Conservation (phyloP, 2,888 invertebrate species). For the Drosophila peninsularis region DNA sequence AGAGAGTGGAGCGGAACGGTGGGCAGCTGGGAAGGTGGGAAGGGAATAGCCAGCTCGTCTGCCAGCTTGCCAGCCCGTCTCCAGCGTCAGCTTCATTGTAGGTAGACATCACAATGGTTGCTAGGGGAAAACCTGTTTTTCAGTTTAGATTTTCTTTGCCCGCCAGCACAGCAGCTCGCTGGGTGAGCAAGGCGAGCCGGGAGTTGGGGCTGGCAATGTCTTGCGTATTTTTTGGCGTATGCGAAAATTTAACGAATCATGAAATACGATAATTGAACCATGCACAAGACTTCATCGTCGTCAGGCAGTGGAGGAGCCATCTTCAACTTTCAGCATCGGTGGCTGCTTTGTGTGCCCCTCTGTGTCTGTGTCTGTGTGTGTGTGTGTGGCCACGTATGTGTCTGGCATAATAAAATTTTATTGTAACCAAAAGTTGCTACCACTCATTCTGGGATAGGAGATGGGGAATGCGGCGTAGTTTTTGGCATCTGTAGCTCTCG, state of each 20-base stretch:
- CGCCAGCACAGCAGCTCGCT: constrained; percentile 12
- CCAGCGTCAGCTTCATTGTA: constrained; percentile 57
- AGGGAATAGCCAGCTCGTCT: constrained; percentile 23
- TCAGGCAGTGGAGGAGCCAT: constrained; percentile 37
- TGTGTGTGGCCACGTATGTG: constrained; percentile 58
- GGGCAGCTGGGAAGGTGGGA: background rate
- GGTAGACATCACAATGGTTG: constrained; percentile 78
- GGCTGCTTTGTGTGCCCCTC: constrained; percentile 53
- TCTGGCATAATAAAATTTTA: constrained; percentile 80
- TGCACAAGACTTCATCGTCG: constrained; percentile 79
- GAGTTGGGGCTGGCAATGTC: constrained; percentile 40
- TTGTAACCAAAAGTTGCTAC: constrained; percentile 78
- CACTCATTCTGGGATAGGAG: constrained; percentile 58
- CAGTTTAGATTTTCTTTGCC: constrained; percentile 68
- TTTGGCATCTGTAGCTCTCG: constrained; percentile 48
- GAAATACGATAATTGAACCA: constrained; percentile 84
- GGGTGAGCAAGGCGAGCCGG: background rate
- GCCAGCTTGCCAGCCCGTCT: constrained; percentile 44
- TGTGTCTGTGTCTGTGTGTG: constrained; percentile 18
- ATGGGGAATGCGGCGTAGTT: constrained; percentile 49
- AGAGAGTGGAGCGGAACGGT: background rate
- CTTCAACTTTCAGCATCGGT: constrained; percentile 57
- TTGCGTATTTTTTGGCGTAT: constrained; percentile 75
- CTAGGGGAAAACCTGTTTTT: constrained; percentile 77
- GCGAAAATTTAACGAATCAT: constrained; percentile 84